Base-by-base conservation (phyloP, 2,888 invertebrate genomes). In the Fragum whitleyi region DNA sequence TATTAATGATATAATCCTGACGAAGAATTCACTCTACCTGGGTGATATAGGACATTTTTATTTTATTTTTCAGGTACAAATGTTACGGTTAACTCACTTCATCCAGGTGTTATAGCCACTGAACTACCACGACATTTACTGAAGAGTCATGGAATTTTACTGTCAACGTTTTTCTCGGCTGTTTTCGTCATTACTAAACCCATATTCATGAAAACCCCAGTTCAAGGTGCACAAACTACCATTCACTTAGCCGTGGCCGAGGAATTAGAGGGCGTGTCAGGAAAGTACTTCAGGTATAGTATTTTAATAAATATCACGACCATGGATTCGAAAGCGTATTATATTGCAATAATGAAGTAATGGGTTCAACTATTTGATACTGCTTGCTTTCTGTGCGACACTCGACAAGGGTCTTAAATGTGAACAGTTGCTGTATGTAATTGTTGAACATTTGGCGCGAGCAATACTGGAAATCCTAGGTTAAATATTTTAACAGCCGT, bases 151-250 rank as follows among this genome's bases (percentile, higher is more conserved):
- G 61, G 61, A 2, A 2, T 32, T 26, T 19, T 61, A 6, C 5
- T 32, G 32, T 19, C n/a, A 5, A 61, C 11, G 6, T 6, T 61
- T 19, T 32, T 61, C 61, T 3, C 2, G 1, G 28, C 26, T n/a
- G 19, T 61, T 11, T 3, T 19, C 7, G 28, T 61, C n/a, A 19
- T 32, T 5, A 19, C 26, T 32, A 19, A 32, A 61, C 61, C 61
- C 32, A 61, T 61, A 11, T 61, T 72, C 21, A 26, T 86, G 65
- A 90, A 91, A 72, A 87, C 78, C 3, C 79, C 90, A 1, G 29
- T 70, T 6, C 81, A 90, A 65, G 92, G 91, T 3, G 86, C 89
- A 5, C 91, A 92, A 81, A 91, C 92, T 14, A 77, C 86, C 7
- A 78, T 92, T 26, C 81, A 89, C 70, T 88, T 90, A 81, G 89